Percentiles rank a stretch among this genome's conserved stretches.
These are phyloP conservation scores for Tetragnatha montana DNA, from an alignment of 2,888 invertebrate genomes.

Conservation along the genomic window DNA sequence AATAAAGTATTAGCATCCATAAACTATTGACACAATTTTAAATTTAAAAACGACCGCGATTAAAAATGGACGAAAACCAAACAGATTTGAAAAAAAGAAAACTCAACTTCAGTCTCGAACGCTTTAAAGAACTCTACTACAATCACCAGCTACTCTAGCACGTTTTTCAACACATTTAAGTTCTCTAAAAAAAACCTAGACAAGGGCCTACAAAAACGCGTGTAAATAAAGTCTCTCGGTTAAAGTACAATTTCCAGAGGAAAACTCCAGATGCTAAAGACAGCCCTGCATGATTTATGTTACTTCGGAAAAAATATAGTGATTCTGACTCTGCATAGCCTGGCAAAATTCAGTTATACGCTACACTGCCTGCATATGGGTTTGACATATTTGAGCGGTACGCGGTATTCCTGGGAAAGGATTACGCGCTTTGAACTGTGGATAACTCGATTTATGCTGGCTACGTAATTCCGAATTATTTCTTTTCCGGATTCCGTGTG, in stretches of 20 bases:
- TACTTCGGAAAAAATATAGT: slow-evolving; percentile 21
- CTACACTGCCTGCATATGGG: slow-evolving; percentile 51
- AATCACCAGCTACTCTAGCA: neutral
- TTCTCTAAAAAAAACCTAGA: neutral
- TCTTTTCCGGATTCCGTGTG: neutral
- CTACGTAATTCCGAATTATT: slow-evolving; percentile 24
- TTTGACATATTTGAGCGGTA: slow-evolving; percentile 14
- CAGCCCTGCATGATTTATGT: slow-evolving; percentile 49
- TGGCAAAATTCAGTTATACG: slow-evolving; percentile 21
- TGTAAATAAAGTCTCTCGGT: slow-evolving; percentile 30
- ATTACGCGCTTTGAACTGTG: slow-evolving; percentile 14
- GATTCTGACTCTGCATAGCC: slow-evolving; percentile 46
- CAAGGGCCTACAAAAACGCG: neutral
- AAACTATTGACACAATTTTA: no score
- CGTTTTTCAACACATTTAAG: neutral
- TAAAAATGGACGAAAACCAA: no score
- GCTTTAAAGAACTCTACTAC: no score
- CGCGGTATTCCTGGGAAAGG: slow-evolving; percentile 7
- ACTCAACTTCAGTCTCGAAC: no score
- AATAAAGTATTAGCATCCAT: no score
- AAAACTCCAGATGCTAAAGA: slow-evolving; percentile 40
- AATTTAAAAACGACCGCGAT: no score
- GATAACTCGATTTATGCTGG: slow-evolving; percentile 44
- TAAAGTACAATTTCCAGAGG: slow-evolving; percentile 35
- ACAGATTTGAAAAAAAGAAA: no score